Base-by-base conservation (phyloP, 2,888 invertebrate genomes). In the Bembecia ichneumoniformis region DNA sequence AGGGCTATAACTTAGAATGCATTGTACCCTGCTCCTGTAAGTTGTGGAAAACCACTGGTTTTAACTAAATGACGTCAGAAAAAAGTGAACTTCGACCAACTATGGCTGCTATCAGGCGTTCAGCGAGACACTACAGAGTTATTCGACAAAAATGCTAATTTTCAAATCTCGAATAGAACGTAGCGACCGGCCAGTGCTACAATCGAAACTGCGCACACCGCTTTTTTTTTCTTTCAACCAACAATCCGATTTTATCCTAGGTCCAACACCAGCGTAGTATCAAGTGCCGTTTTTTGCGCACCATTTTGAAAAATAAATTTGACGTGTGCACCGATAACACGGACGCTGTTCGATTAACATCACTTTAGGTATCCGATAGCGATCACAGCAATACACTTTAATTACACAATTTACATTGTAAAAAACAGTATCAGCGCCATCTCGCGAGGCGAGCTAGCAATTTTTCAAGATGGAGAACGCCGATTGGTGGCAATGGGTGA, bases 71-170 rank as follows among this genome's bases (percentile, higher is more conserved):
- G 65, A 66, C 28, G 28, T 28, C 28, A 28, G 20, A 81, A 76
- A 80, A 77, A 72, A 62, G 66, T 64, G 64, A 71, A 70, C 67
- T 68, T 71, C 66, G 71, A 71, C 73, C 73, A 71, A 73, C 72
- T 64, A 28, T 28, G 67, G 68, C 64, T 72, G 74, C 82, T 87
- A 84, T 84, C 86, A 75, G 73, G 74, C 68, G 76, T 74, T 76
- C 77, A 74, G 77, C 71, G 82, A 81, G 83, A 83, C 83, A 83
- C 77, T 72, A 71, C 71, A 84, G 84, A 87, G 78, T 87, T 87
- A 87, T 86, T 78, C 82, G 83, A 79, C 84, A 83, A 87, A 87
- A 84, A 87, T 87, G 86, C 84, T 82, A 87, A 87, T 87, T 84
- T 77, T 77, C 81, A 83, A 83, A 86, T 86, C 83, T 86, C 82